Evolutionary conservation across 2,888 invertebrate species (phyloP).

Genomic region (Tetrapedia diversipes): DNA sequence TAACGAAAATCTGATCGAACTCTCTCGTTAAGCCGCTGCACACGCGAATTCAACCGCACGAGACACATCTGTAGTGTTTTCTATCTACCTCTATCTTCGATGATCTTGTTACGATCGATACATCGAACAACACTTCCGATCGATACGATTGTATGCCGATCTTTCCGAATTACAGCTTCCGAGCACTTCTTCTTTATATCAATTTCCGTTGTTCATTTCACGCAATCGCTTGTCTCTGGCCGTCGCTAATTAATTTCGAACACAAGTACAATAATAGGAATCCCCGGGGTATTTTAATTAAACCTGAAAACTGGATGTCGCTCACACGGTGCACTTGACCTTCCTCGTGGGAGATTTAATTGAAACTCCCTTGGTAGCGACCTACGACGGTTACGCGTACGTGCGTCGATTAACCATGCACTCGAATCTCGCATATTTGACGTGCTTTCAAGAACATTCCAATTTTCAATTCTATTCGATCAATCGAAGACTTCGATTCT

Average conservation of each 20-base stretch:
- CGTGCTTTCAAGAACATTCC: slow-evolving; percentile 37
- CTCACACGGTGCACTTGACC: slow-evolving; percentile 64
- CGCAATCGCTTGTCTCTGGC: slow-evolving; percentile 10
- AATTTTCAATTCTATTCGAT: neutral
- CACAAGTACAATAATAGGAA: slow-evolving; percentile 51
- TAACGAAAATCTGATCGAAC: slow-evolving; percentile 43
- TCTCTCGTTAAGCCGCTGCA: slow-evolving; percentile 26
- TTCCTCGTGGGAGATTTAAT: slow-evolving; percentile 62
- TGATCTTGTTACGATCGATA: slow-evolving; percentile 14
- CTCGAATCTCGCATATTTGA: slow-evolving; percentile 52
- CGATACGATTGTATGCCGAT: neutral
- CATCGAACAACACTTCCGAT: slow-evolving; percentile 35
- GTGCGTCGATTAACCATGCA: slow-evolving; percentile 50
- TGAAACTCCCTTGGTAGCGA: slow-evolving; percentile 56
- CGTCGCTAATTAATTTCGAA: slow-evolving; percentile 64
- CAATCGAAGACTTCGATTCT: slow-evolving; percentile 20
- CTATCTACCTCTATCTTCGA: neutral
- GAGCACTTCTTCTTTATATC: neutral
- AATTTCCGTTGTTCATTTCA: slow-evolving; percentile 31
- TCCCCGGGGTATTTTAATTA: slow-evolving; percentile 64
- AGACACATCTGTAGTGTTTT: slow-evolving; percentile 13
- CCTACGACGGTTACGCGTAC: slow-evolving; percentile 57
- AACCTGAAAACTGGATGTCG: slow-evolving; percentile 55
- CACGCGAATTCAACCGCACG: slow-evolving; percentile 36
- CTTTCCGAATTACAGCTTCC: neutral